Evolutionary conservation across 53 echinoderm and acorn worm species (phyloP).

Genomic region (Echinometra lucunter): DNA sequence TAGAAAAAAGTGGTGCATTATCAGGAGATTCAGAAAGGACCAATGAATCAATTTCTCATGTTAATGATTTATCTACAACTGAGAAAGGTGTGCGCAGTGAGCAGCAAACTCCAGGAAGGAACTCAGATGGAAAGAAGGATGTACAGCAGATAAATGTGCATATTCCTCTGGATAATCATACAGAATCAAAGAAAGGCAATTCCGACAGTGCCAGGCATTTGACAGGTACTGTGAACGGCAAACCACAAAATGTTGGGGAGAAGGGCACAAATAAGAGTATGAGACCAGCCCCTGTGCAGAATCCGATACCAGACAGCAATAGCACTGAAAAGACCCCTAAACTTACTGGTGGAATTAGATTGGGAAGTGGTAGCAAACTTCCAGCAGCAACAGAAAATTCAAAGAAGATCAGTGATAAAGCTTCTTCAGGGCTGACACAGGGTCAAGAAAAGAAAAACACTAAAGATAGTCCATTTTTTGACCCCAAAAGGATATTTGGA

Average conservation of each 20-base stretch:
- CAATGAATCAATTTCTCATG: not conserved
- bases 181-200: not conserved
- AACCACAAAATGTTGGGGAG: not conserved
- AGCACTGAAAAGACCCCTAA: not conserved
- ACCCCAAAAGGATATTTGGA: conserved; percentile 63
- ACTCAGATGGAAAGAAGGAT: not conserved
- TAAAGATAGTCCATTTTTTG: conserved; percentile 38
- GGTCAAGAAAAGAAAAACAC: conserved; percentile 1
- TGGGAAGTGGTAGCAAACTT: not conserved
- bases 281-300: not conserved
- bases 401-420: not conserved
- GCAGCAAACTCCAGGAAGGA: not conserved
- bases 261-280: not conserved
- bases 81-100: not conserved
- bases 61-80: not conserved
- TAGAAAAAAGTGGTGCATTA: not conserved
- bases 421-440: not conserved
- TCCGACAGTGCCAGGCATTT: not conserved
- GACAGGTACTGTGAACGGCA: not conserved
- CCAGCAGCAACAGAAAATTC: not conserved
- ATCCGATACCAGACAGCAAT: not conserved
- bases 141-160: not conserved
- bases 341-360: not conserved
- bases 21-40: not conserved
- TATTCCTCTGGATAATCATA: not conserved